Percentiles rank a stretch among this genome's conserved stretches.
Evolutionary conservation across 1,140 invertebrate genomes (phyloP).

Genomic region (Temnothorax nylanderi): DNA sequence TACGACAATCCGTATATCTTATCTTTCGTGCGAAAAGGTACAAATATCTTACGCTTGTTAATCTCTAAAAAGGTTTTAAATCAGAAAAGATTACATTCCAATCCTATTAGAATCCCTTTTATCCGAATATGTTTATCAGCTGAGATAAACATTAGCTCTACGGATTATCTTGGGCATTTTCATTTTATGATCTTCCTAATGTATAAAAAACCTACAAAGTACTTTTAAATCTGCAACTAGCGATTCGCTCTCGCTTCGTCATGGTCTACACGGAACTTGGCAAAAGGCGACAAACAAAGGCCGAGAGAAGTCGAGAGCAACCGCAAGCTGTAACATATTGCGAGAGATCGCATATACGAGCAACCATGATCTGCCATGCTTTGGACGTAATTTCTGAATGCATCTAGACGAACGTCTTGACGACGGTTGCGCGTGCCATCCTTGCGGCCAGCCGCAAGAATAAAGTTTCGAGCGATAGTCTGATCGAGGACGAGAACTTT

Average conservation of each 20-base stretch:
- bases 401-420: conserved; percentile 57
- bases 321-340: conserved; percentile 77
- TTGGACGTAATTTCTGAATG: conserved; percentile 68
- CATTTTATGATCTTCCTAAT: conserved; percentile 37
- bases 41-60: conserved; percentile 1
- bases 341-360: conserved; percentile 73
- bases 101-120: conserved; percentile 16
- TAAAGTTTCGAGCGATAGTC: conserved; percentile 29
- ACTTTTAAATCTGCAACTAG: conserved; percentile 19
- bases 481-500: conserved; percentile 17
- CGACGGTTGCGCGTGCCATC: conserved; percentile 54
- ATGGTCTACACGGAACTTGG: conserved; percentile 49
- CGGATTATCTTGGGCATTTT: not conserved
- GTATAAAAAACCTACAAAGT: conserved; percentile 28
- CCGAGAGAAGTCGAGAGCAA: conserved; percentile 53
- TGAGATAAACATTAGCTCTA: conserved; percentile 7
- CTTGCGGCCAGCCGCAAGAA: conserved; percentile 70
- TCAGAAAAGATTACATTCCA: not conserved
- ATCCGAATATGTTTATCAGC: not conserved
- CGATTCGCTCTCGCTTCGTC: conserved; percentile 62
- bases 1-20: not conserved
- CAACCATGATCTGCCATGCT: conserved; percentile 63
- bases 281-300: conserved; percentile 43
- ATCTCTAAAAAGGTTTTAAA: not conserved
- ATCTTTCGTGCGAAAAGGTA: conserved; percentile 22